A percentile compares a stretch with the other conserved stretches of the same genome.
Conservation (phyloP, 2,113 vertebrate species). For the Dromiciops gliroides region DNA sequence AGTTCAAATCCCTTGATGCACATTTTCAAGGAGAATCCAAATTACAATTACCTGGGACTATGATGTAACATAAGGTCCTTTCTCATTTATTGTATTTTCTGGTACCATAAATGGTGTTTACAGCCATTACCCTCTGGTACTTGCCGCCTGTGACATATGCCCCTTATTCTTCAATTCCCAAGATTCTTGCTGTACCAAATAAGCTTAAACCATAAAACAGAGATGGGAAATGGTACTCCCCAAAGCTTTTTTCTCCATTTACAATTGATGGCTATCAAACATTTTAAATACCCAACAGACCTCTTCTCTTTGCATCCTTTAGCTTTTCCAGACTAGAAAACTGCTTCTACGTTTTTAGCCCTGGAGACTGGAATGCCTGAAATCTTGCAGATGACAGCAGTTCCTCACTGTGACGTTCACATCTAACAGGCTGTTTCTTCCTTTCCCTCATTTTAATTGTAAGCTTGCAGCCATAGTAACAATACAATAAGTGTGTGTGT, state of each 20-base stretch:
- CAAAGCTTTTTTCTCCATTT: constrained; percentile 26
- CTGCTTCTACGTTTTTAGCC: constrained; percentile 51
- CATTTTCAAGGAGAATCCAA: constrained; percentile 27
- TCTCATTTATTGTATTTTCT: constrained; percentile 48
- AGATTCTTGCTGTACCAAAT: constrained; percentile 22
- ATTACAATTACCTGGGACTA: constrained; percentile 42
- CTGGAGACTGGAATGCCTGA: constrained; percentile 59
- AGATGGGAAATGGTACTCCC: neutral
- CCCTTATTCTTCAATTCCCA: constrained; percentile 33
- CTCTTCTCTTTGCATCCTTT: constrained; percentile 57
- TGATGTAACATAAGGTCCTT: constrained; percentile 24
- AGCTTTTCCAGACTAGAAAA: constrained; percentile 64
- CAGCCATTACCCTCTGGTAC: constrained; percentile 7
- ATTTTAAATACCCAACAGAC: constrained; percentile 49
- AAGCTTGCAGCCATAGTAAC: constrained; percentile 68
- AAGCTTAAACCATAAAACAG: constrained; percentile 28
- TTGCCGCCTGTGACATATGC: neutral
- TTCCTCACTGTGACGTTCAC: constrained; percentile 68
- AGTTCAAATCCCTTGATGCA: constrained; percentile 10
- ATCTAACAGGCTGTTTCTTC: constrained; percentile 53
- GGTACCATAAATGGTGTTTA: constrained; percentile 11
- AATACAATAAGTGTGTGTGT: constrained; percentile 12
- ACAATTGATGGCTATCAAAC: constrained; percentile 33
- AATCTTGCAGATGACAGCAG: constrained; percentile 57
- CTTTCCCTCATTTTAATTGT: constrained; percentile 44